Evolutionary conservation across 2,797 vertebrate genomes (phyloP).

Genomic region (Sebastes glaucus): DNA sequence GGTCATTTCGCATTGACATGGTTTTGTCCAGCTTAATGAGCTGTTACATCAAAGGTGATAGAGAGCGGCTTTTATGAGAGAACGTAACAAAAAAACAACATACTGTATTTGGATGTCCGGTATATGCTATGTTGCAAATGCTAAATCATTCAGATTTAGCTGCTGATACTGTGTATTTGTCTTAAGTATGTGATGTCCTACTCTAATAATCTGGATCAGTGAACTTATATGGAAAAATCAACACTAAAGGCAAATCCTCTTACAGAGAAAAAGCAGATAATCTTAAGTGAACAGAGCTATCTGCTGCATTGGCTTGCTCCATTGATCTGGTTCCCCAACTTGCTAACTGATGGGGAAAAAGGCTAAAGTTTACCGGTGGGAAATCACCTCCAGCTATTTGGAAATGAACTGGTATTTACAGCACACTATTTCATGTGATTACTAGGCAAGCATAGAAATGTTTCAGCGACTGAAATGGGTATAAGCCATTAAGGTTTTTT

Average conservation of each 20-base stretch:
- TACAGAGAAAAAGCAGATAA: conserved; percentile 15
- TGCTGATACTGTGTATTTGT: conserved; percentile 8
- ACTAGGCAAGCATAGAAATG: conserved; percentile 29
- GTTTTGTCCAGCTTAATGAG: conserved; percentile 75
- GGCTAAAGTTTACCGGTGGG: conserved; percentile 30
- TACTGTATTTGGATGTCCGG: conserved; percentile 45
- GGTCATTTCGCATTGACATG: conserved; percentile 74
- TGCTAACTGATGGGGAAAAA: conserved; percentile 43
- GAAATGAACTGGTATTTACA: conserved; percentile 44
- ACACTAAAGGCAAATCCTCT: conserved; percentile 11
- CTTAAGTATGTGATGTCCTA: not conserved
- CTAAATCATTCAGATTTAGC: conserved; percentile 25
- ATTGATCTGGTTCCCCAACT: conserved; percentile 66
- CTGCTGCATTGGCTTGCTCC: conserved; percentile 34
- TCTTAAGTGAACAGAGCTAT: conserved; percentile 21
- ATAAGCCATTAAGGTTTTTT: conserved; percentile 23
- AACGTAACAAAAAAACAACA: conserved; percentile 37
- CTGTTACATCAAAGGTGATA: conserved; percentile 73
- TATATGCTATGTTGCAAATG: conserved; percentile 13
- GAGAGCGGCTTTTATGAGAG: conserved; percentile 56
- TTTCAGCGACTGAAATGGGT: conserved; percentile 39
- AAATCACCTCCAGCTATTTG: conserved; percentile 49
- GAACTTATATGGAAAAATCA: conserved; percentile 16
- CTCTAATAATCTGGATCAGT: conserved; percentile 19
- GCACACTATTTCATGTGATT: conserved; percentile 31